Evolutionary conservation across 2,113 vertebrate species (phyloP).

Genomic region (Enhydra lutris): DNA sequence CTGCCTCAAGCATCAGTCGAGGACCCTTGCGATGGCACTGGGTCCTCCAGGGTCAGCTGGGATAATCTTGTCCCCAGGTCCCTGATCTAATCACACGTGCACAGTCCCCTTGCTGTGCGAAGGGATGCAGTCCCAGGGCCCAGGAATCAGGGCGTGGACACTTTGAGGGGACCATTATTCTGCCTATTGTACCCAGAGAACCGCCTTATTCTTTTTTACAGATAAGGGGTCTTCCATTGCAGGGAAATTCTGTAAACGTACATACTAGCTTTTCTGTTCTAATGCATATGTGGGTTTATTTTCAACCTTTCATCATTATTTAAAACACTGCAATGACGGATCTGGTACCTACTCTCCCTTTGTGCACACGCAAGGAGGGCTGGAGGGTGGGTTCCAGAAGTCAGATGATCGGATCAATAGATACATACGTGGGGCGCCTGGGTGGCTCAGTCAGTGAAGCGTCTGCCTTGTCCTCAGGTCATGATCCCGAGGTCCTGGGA

Average conservation of each 20-base stretch:
- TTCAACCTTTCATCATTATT: not conserved
- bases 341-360: not conserved
- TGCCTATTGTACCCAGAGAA: not conserved
- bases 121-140: not conserved
- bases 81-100: not conserved
- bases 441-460: no score
- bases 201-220: not conserved
- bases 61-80: no score
- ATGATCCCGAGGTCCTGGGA: no score
- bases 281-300: not conserved
- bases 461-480: no score
- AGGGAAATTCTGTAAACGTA: not conserved
- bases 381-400: not conserved
- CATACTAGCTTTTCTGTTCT: accelerated
- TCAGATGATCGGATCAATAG: not conserved
- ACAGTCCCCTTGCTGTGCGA: no score
- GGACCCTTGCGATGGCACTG: not conserved
- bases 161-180: not conserved
- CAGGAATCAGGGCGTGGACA: not conserved
- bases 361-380: no score
- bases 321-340: not conserved
- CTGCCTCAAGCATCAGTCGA: not conserved
- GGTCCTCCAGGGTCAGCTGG: not conserved
- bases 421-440: accelerated
- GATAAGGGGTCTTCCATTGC: not conserved